Conservation (phyloP, 2,888 invertebrate genomes). For the Pemphredon lugubris region DNA sequence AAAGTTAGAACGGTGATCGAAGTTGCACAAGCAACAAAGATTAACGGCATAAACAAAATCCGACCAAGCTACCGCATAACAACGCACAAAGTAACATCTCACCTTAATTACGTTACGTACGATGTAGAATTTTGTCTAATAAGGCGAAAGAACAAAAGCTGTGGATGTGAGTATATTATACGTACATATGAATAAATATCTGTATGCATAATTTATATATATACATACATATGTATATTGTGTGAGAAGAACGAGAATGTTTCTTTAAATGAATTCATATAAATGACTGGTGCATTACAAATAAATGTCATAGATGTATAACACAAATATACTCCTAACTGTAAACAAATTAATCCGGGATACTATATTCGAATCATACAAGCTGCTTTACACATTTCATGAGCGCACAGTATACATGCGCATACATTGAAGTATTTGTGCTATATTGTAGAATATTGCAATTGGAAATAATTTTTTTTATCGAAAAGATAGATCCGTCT, state of each 20-base stretch:
- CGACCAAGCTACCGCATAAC: constrained; percentile 20
- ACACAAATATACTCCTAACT: constrained; percentile 21
- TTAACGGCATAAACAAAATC: constrained; percentile 21
- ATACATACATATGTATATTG: too few species aligned
- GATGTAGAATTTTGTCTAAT: constrained; percentile 32
- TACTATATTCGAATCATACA: constrained; percentile 5
- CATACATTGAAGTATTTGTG: too few species aligned
- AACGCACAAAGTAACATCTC: constrained; percentile 33
- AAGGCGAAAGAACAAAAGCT: background rate
- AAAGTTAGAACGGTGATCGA: constrained; percentile 49
- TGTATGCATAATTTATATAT: too few species aligned
- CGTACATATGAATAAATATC: too few species aligned
- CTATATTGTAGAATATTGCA: too few species aligned
- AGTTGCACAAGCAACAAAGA: constrained; percentile 9
- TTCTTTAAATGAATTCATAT: constrained; percentile 24
- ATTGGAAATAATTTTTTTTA: too few species aligned
- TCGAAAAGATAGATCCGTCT: too few species aligned
- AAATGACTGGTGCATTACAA: constrained; percentile 31
- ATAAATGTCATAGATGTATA: constrained; percentile 31
- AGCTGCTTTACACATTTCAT: constrained; percentile 7
- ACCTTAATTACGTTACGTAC: constrained; percentile 19
- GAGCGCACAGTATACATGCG: constrained; percentile 5
- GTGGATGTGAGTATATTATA: background rate
- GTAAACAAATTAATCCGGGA: constrained; percentile 11
- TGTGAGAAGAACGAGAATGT: constrained; percentile 12